Conservation (phyloP, 2,888 invertebrate species). For the Drosophila fungiperda region DNA sequence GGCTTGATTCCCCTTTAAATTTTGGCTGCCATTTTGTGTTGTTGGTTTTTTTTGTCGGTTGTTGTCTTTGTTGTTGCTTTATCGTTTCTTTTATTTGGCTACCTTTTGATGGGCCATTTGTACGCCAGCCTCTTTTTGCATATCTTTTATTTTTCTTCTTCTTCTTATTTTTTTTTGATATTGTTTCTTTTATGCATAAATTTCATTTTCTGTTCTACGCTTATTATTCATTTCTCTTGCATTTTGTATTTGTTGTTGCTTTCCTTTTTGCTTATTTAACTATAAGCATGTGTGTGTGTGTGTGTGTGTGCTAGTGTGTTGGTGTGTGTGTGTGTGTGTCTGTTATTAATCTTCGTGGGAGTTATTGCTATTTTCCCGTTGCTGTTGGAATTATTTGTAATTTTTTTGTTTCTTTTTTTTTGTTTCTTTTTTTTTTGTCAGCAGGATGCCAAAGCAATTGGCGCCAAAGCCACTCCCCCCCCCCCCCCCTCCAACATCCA, state of each 20-base stretch:
- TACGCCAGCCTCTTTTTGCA: slow-evolving; percentile 32
- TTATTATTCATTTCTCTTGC: slow-evolving; percentile 69
- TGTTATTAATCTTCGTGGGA: slow-evolving; percentile 84
- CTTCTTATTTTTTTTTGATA: slow-evolving; percentile 1
- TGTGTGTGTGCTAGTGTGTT: slow-evolving; percentile 34
- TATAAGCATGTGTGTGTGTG: slow-evolving; percentile 43
- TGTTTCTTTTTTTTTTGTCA: slow-evolving; percentile 39
- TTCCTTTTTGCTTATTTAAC: slow-evolving; percentile 60
- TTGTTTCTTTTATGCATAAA: slow-evolving; percentile 68
- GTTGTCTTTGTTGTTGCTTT: slow-evolving; percentile 30
- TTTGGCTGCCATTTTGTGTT: slow-evolving; percentile 15
- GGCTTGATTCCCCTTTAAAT: slow-evolving; percentile 10
- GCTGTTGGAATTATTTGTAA: slow-evolving; percentile 49
- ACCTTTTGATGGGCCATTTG: slow-evolving; percentile 72
- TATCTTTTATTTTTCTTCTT: slow-evolving; percentile 12
- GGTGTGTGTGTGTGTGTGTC: slow-evolving; percentile 34
- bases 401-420: slow-evolving; percentile 30
- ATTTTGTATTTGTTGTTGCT: slow-evolving; percentile 49
- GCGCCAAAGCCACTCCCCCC: not conserved
- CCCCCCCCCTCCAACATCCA: not conserved
- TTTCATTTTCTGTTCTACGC: slow-evolving; percentile 70
- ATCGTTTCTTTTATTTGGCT: slow-evolving; percentile 53
- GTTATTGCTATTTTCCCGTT: slow-evolving; percentile 73
- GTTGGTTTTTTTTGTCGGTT: slow-evolving; percentile 19
- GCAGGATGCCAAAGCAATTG: slow-evolving; percentile 34